phyloP scores from a whole-genome alignment of 1,140 invertebrate species.

The Tetramorium simillimum region DNA sequence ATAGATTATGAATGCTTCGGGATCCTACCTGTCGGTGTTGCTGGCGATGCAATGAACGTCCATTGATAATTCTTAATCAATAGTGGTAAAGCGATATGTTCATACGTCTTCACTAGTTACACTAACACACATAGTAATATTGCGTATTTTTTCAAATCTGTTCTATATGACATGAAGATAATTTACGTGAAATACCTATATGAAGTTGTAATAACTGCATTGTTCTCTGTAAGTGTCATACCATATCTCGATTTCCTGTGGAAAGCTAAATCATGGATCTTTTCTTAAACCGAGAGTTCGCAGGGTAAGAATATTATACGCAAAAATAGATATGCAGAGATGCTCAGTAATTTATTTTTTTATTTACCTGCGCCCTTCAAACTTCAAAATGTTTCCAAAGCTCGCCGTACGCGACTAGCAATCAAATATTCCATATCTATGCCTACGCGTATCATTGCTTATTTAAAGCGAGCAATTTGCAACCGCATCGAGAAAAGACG shows the following conservation, averaged over 20 bases:
- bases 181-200: background rate
- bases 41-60: conserved; percentile 54
- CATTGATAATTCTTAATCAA: background rate
- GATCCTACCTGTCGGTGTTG: conserved; percentile 61
- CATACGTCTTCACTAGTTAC: conserved; percentile 26
- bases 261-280: background rate
- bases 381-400: conserved; percentile 12
- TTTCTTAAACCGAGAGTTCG: background rate
- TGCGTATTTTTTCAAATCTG: background rate
- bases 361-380: background rate
- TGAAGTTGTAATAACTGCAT: background rate
- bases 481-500: background rate
- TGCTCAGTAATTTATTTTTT: background rate
- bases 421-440: background rate
- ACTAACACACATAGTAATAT: conserved; percentile 4
- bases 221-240: background rate
- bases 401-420: background rate
- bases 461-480: conserved; percentile 33
- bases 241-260: background rate
- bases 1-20: conserved; percentile 66
- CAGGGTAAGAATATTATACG: background rate
- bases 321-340: background rate
- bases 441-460: background rate
- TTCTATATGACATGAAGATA: background rate
- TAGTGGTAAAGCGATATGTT: conserved; percentile 5